Evolutionary conservation across 2,888 invertebrate genomes (phyloP), one percentile per base, ranked within the genome.

Genomic region (Nebria brevicollis): DNA sequence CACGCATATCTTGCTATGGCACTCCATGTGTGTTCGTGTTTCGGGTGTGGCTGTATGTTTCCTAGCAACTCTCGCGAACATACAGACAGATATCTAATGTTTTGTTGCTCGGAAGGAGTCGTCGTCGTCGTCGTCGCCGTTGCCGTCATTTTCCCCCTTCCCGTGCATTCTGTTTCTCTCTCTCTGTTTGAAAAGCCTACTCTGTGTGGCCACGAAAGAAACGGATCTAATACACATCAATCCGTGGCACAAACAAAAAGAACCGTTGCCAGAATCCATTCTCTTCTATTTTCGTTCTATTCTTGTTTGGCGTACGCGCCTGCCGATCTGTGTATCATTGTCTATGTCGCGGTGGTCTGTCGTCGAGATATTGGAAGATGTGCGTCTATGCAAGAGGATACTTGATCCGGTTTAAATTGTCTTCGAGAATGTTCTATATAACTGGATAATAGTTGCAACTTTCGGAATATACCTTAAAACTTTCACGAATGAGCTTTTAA

Each of bases 191-290:
- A 8, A 54, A 8, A 13, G 54, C 54, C 54, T 54, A 54, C 54
- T 54, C 54, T 54, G 54, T 54, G 54, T 7, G 54, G 54, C 54
- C 54, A 54, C 54, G 11, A 70, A 70, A 34, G 70, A 70, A 34
- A 11, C 34, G 70, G 70, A 70, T 70, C 70, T 70, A 70, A 70
- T 70, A 70, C 70, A 70, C 70, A 70, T 70, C 70, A 70, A 70
- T 70, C 70, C 25, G 70, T 70, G 70, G 34, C 70, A 70, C 20
- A n/a, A n/a, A 70, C 70, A 70, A 70, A 70, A 70, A 70, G 70
- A 70, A 70, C 20, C 70, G 34, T 34, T 25, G 70, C 54, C 20
- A 26, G 70, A 25, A 70, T 6, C 70, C 15, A 70, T 70, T 70
- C n/a, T 20, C 20, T 2, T 20, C 70, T 54, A 54, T 54, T 8